Base-by-base conservation (phyloP, 2,113 vertebrate species). In the Otus sunia region DNA sequence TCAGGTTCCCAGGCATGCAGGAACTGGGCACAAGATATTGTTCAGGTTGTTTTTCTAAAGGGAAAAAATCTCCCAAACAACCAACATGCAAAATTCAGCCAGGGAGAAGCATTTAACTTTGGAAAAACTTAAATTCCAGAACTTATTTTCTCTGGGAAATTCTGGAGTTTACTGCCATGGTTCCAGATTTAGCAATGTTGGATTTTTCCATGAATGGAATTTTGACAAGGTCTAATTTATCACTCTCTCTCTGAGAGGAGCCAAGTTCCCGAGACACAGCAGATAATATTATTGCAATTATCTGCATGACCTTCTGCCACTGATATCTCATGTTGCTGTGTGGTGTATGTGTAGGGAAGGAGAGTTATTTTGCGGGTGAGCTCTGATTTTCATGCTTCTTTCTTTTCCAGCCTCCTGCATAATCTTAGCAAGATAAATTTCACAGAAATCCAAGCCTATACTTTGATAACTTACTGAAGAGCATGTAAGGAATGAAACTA, bases 281-380 rank as follows among this genome's bases (percentile, higher is more conserved):
- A 91, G 86, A 92, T 88, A 86, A 83, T 75, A 82, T 67, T 95
- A 73, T 89, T 92, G 60, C n/a, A 86, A 53, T 92, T 94, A 92
- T 96, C 92, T 95, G 23, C 30, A 56, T 82, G 86, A 91, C 88
- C 80, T 95, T 95, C 76, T 91, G 86, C 20, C 68, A 76, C 30
- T 78, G 53, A 45, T 85, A 92, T 69, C 79, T 93, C 68, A n/a
- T 76, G 69, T 88, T 86, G 59, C 86, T 92, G 60, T 71, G 64
- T 59, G 41, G 49, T n/a, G 20, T 0, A 7, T 10, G 49, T 22
- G 37, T 3, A 32, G 4, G 25, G 19, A 41, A 56, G 36, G 34
- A 72, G 17, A 87, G 37, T 52, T 92, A 43, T 47, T 92, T 78
- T 94, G 72, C 12, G 3, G 37, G 5, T 3, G 0, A 82, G 80